These are phyloP conservation scores for Nomia melanderi DNA, from an alignment of 1,140 invertebrate genomes.

Conservation along the genomic window DNA sequence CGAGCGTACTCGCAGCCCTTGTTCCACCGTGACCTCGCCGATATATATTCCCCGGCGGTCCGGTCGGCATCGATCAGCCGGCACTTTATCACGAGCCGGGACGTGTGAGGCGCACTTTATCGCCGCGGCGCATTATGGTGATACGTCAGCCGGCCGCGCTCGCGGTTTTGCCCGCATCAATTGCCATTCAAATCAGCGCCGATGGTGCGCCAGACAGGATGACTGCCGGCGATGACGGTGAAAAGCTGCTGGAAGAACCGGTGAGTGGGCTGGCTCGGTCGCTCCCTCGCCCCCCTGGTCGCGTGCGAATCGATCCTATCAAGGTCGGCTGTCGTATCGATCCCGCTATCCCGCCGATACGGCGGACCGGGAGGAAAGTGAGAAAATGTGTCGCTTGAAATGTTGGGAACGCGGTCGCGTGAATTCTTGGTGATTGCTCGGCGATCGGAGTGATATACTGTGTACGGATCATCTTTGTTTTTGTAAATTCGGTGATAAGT, in stretches of 20 bases:
- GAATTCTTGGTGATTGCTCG: no score
- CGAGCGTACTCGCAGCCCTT: background rate
- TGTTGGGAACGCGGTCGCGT: background rate
- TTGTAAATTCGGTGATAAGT: no score
- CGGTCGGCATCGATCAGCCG: slow-evolving; percentile 66
- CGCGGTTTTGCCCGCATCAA: slow-evolving; percentile 73
- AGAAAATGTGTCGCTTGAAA: background rate
- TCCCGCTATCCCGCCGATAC: background rate
- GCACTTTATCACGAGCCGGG: slow-evolving; percentile 64
- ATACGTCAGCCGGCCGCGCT: slow-evolving; percentile 61
- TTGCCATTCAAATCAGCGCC: slow-evolving; percentile 73
- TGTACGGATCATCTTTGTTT: no score
- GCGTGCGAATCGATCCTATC: background rate
- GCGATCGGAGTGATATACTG: no score
- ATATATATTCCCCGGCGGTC: slow-evolving; percentile 6
- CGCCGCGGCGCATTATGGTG: slow-evolving; percentile 69
- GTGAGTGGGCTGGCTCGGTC: no score
- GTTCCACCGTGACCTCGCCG: slow-evolving; percentile 3
- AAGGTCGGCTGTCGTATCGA: background rate
- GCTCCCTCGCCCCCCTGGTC: background rate
- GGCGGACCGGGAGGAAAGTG: background rate
- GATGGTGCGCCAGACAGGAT: slow-evolving; percentile 50
- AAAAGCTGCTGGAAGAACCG: background rate
- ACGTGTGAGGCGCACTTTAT: slow-evolving; percentile 56
- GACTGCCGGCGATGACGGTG: slow-evolving; percentile 34